Evolutionary conservation across 2,888 invertebrate species (phyloP).

Genomic region (Gymnosoma rotundatum): DNA sequence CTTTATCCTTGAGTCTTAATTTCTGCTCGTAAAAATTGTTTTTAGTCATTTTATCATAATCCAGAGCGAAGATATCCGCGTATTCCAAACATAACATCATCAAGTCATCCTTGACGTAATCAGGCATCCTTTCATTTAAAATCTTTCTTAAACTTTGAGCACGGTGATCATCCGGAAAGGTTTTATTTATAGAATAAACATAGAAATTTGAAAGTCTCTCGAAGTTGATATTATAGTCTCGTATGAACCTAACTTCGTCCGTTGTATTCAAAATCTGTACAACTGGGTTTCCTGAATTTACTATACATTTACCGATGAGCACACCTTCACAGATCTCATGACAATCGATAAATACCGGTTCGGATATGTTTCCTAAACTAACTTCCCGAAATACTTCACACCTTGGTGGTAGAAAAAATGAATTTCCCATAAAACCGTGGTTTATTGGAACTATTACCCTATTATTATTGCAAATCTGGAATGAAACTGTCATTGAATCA

Average conservation of each 20-base stretch:
- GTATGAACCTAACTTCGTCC: neutral
- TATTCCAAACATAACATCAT: neutral
- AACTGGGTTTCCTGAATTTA: neutral
- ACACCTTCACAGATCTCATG: slow-evolving; percentile 30
- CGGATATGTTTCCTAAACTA: slow-evolving; percentile 1
- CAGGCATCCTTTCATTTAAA: neutral
- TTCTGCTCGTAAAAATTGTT: neutral
- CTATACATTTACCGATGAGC: neutral
- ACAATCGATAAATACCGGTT: slow-evolving; percentile 36
- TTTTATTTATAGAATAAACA: neutral
- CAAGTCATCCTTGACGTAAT: neutral
- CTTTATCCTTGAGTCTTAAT: neutral
- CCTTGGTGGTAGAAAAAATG: neutral
- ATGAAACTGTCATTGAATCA: no score
- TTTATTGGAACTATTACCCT: no score
- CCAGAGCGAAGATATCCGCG: neutral
- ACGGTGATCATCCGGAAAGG: neutral
- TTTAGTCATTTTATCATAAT: no score
- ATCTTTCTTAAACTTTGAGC: neutral
- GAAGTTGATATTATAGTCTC: neutral
- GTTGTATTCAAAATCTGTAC: neutral
- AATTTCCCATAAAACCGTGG: neutral
- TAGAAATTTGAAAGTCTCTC: neutral
- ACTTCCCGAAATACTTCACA: neutral
- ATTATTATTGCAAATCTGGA: no score